A percentile compares a stretch with the other conserved stretches of the same genome.
Conservation (phyloP, 2,113 vertebrate species). For the Hyla sarda region DNA sequence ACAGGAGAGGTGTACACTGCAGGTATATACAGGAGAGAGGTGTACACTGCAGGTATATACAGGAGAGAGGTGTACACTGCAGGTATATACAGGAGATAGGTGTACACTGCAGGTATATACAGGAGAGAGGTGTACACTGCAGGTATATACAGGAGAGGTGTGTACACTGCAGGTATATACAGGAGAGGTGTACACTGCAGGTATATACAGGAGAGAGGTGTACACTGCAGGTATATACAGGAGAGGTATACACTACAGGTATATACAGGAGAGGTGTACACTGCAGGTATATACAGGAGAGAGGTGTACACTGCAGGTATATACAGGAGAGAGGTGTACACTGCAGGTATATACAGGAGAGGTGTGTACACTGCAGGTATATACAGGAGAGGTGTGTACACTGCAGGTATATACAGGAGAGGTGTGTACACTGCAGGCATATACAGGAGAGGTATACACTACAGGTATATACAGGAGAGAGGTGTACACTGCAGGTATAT, state of each 20-base stretch:
- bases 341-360: background rate
- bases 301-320: background rate
- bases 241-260: background rate
- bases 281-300: too few species aligned
- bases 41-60: background rate
- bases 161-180: background rate
- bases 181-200: background rate
- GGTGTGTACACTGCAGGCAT: background rate
- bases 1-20: background rate
- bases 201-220: background rate
- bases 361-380: background rate
- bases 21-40: background rate
- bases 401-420: background rate
- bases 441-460: background rate
- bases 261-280: background rate
- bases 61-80: background rate
- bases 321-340: background rate
- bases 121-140: background rate
- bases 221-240: background rate
- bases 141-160: background rate
- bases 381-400: background rate
- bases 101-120: too few species aligned
- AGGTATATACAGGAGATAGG: background rate
- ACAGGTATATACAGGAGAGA: background rate
- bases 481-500: background rate